A percentile compares a stretch with the other conserved stretches of the same genome.
phyloP scores from a whole-genome alignment of 2,888 invertebrate species.

The Beris morrisii region DNA sequence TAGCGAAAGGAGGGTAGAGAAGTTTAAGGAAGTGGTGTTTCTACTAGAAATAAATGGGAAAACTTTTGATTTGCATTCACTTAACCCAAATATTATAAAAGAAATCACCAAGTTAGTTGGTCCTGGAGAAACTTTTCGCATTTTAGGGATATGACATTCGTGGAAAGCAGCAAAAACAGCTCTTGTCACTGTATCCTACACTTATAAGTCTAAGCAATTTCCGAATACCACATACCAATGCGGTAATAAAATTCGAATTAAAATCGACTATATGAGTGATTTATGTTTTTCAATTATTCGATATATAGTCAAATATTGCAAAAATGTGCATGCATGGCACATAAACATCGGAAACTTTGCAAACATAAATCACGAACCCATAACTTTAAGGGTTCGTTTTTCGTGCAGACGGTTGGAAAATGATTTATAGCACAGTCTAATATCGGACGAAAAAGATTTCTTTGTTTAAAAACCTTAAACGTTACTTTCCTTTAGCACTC shows the following conservation, averaged over 20 bases:
- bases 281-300: constrained; percentile 29
- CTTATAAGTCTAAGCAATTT: too few species aligned
- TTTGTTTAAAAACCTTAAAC: too few species aligned
- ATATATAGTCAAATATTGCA: constrained; percentile 13
- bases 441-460: constrained; percentile 16
- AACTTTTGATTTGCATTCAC: constrained; percentile 28
- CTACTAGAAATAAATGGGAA: constrained; percentile 19
- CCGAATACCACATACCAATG: too few species aligned
- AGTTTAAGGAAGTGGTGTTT: neutral
- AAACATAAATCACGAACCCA: too few species aligned
- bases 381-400: constrained; percentile 12
- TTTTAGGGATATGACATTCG: too few species aligned
- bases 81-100: constrained; percentile 16
- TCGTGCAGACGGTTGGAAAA: constrained; percentile 3
- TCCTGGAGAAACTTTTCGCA: too few species aligned
- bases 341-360: too few species aligned
- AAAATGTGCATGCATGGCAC: constrained; percentile 23
- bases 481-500: too few species aligned
- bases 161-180: too few species aligned
- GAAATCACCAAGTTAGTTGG: neutral
- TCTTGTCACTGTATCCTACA: too few species aligned
- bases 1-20: too few species aligned
- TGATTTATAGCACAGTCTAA: constrained; percentile 24
- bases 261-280: constrained; percentile 24
- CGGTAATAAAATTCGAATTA: constrained; percentile 13